phyloP scores from a whole-genome alignment of 2,888 invertebrate species.

The Sarcophaga variegata region DNA sequence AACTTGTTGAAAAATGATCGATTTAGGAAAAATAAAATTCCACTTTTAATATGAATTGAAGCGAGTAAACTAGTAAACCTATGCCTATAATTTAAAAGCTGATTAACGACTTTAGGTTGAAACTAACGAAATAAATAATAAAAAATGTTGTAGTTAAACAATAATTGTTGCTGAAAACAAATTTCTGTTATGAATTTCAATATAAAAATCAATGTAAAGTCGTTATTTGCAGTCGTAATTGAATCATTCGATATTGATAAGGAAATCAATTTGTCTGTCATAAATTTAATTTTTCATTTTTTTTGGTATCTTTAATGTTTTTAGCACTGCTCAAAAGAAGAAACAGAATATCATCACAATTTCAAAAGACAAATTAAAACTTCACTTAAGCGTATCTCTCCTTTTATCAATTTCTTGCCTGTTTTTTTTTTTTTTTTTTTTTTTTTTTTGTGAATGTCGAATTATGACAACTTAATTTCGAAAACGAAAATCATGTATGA shows the following conservation, averaged over 20 bases:
- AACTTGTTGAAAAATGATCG: too few relatives aligned
- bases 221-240: neutral
- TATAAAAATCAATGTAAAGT: neutral
- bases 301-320: slow-evolving; percentile 21
- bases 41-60: too few relatives aligned
- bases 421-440: slow-evolving; percentile 28
- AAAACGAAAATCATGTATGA: slow-evolving; percentile 27
- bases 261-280: slow-evolving; percentile 54
- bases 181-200: too few relatives aligned
- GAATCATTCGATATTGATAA: slow-evolving; percentile 27
- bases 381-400: slow-evolving; percentile 46
- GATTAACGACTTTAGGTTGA: too few relatives aligned
- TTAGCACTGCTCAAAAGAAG: slow-evolving; percentile 9
- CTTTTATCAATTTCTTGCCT: slow-evolving; percentile 6
- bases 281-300: slow-evolving; percentile 35
- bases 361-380: slow-evolving; percentile 66
- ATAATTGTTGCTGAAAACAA: too few relatives aligned
- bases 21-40: too few relatives aligned
- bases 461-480: slow-evolving; percentile 68
- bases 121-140: too few relatives aligned
- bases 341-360: slow-evolving; percentile 57
- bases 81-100: too few relatives aligned
- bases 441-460: slow-evolving; percentile 53
- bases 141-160: too few relatives aligned
- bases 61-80: too few relatives aligned